Base-by-base conservation (phyloP, 1,140 invertebrate species). In the Drosophila mayri region DNA sequence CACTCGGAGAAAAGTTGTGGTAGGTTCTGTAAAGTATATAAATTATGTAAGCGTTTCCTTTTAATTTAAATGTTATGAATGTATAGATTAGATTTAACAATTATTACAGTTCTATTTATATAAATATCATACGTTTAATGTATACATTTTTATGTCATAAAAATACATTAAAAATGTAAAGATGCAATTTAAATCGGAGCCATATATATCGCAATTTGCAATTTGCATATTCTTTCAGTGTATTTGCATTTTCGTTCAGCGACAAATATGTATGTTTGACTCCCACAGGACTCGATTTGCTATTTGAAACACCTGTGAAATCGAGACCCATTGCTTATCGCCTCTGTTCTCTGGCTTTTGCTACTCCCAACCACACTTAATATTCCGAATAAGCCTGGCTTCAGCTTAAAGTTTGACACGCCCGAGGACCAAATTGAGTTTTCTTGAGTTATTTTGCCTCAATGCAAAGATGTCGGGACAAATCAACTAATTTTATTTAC, bases 401-500 rank as follows among this genome's bases (percentile, higher is more conserved):
- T 7, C 10, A 16, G 20, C 22, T 44, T 14, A 30, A 43, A 40
- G 16, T 66, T 37, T 9, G n/a, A 18, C 25, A 16, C 16, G 20
- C 25, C 16, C 37, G 11, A 3, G 14, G 37, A 35, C 43, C 16
- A 38, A 38, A 18, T 32, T 43, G 25, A 18, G 50, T 7, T 30
- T 30, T 30, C 1, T 30, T 32, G 5, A 38, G 30, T n/a, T 11
- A 25, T 25, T 35, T 32, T 30, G 37, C 8, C 14, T n/a, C 16
- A 54, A 43, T 28, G 25, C 20, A 52, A 52, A 46, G 30, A 74
- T 35, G 30, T 16, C 28, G 37, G 60, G 57, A 47, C 59, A 72
- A 79, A 76, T 79, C 46, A 67, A 83, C 84, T 88, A 73, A 88
- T 79, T 87, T 87, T 77, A 76, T 86, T 86, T 87, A 79, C 79